Evolutionary conservation across 2,888 invertebrate species (phyloP).

Genomic region (Hypsopygia costalis): DNA sequence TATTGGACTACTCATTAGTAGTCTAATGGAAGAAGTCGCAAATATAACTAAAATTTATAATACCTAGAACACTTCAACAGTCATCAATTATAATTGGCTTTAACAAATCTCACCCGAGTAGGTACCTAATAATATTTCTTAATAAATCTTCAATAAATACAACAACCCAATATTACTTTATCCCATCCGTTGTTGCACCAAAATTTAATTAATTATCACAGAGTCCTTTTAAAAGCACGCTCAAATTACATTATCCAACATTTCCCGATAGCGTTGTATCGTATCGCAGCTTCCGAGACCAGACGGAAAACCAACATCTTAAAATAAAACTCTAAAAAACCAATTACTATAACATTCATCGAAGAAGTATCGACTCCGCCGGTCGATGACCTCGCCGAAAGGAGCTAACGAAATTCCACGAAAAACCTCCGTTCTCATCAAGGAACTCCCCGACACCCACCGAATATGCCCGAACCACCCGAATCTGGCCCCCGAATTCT

Average conservation of each 20-base stretch:
- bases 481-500: constrained; percentile 76
- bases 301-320: constrained; percentile 6
- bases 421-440: constrained; percentile 78
- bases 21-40: too few species aligned
- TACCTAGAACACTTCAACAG: too few species aligned
- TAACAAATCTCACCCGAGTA: too few species aligned
- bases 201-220: constrained; percentile 6
- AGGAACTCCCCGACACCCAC: constrained; percentile 66
- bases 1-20: too few species aligned
- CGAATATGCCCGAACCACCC: constrained; percentile 67
- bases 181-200: neutral
- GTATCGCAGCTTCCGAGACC: neutral
- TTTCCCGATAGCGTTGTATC: constrained; percentile 25
- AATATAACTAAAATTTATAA: too few species aligned
- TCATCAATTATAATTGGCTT: too few species aligned
- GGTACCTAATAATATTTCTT: too few species aligned
- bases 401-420: constrained; percentile 74
- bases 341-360: constrained; percentile 72
- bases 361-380: constrained; percentile 65
- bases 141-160: too few species aligned
- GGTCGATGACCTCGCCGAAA: constrained; percentile 59
- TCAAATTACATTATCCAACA: constrained; percentile 38
- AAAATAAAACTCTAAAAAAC: constrained; percentile 23
- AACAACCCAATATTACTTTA: too few species aligned
- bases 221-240: constrained; percentile 18